Percentiles rank a stretch among this genome's conserved stretches.
phyloP scores from a whole-genome alignment of 2,113 vertebrate genomes.

The Cyphomyrus discorhynchus region DNA sequence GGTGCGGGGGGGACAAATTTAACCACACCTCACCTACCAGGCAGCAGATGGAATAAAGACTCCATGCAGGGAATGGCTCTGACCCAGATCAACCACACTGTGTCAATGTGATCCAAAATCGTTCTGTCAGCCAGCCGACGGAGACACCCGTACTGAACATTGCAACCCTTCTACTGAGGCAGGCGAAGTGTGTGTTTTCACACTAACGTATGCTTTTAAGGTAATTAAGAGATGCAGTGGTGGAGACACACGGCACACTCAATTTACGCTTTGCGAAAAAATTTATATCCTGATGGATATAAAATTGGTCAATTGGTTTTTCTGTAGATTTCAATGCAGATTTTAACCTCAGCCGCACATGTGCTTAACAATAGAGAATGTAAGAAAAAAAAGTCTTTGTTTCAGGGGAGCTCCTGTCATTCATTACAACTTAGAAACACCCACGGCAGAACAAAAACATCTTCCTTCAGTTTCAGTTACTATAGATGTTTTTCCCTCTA shows the following conservation, averaged over 20 bases:
- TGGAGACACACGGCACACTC: not conserved
- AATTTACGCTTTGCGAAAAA: not conserved
- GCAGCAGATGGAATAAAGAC: not conserved
- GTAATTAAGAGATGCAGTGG: not conserved
- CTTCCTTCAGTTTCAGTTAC: not conserved
- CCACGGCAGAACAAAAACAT: not conserved
- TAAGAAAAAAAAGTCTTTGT: not conserved
- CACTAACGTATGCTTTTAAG: not conserved
- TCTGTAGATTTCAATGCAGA: not conserved
- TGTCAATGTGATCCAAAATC: not conserved
- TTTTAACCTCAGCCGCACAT: not conserved
- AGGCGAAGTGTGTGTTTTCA: not conserved
- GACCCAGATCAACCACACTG: not conserved
- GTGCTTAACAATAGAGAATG: not conserved
- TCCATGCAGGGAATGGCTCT: not conserved
- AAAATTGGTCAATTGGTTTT: not conserved
- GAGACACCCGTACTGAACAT: not conserved
- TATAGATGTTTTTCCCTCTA: not conserved
- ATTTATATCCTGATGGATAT: not conserved
- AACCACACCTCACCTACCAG: not conserved
- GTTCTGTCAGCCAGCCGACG: not conserved
- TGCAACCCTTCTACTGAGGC: not conserved
- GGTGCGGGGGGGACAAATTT: not conserved
- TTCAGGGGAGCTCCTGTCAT: not conserved
- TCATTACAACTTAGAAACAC: not conserved